Percentiles rank a stretch among this genome's conserved stretches.
phyloP scores from a whole-genome alignment of 2,113 vertebrate genomes.

The Scomber scombrus region DNA sequence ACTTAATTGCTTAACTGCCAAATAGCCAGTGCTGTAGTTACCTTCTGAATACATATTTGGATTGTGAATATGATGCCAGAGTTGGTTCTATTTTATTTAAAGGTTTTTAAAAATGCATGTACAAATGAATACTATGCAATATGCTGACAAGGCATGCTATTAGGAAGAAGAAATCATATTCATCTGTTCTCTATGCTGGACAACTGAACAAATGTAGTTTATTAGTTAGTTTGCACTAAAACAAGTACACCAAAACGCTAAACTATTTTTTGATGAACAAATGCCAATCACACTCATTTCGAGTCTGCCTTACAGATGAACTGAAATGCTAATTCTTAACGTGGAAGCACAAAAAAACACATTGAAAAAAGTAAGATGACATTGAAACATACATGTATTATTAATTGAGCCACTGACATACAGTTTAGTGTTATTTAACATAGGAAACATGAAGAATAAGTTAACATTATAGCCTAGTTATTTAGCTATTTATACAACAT shows the following conservation, averaged over 20 bases:
- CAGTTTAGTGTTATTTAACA: not conserved
- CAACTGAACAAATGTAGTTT: not conserved
- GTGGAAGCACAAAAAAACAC: not conserved
- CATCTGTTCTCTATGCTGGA: too few relatives aligned
- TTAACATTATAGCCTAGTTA: too few relatives aligned
- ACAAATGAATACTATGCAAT: not conserved
- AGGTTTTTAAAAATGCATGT: not conserved
- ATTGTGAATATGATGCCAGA: too few relatives aligned
- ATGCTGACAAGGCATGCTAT: too few relatives aligned
- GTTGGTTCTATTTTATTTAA: not conserved
- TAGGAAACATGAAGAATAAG: not conserved
- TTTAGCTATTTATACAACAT: constrained; percentile 14
- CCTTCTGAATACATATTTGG: not conserved
- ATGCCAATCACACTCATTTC: constrained; percentile 1
- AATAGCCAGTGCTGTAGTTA: not conserved
- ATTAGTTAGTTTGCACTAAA: not conserved
- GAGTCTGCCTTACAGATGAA: not conserved
- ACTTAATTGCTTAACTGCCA: not conserved
- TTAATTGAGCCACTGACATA: not conserved
- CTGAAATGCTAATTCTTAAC: not conserved
- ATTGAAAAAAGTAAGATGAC: not conserved
- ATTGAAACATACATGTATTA: not conserved
- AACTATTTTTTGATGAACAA: not conserved
- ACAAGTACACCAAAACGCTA: constrained; percentile 1
- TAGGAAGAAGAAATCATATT: not conserved